Percentiles rank a stretch among this genome's conserved stretches.
phyloP scores from a whole-genome alignment of 2,113 vertebrate genomes.

The Puffinus mauretanicus region DNA sequence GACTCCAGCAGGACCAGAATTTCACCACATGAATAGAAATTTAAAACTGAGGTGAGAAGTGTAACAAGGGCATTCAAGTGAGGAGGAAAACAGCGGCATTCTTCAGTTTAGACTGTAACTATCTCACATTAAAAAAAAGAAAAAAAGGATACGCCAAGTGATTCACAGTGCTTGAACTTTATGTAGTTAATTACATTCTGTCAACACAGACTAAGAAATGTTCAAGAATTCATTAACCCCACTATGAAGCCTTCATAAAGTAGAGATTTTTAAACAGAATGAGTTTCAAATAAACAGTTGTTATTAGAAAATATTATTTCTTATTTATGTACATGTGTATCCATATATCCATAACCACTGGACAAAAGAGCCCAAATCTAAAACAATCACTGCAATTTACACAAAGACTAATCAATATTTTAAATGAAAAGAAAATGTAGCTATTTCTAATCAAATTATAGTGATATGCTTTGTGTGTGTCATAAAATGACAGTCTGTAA shows the following conservation, averaged over 20 bases:
- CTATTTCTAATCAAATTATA: background rate
- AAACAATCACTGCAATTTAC: background rate
- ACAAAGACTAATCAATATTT: background rate
- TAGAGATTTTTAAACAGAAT: background rate
- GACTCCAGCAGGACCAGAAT: background rate
- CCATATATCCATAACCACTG: background rate
- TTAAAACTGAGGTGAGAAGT: background rate
- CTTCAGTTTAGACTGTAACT: background rate
- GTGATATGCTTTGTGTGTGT: background rate
- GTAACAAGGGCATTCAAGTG: background rate
- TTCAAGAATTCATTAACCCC: background rate
- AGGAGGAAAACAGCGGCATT: background rate
- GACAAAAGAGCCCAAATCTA: background rate
- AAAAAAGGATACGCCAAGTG: background rate
- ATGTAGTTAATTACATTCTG: background rate
- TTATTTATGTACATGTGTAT: background rate
- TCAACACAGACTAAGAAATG: background rate
- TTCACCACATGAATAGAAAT: background rate
- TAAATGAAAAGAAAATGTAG: background rate
- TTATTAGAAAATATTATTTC: background rate
- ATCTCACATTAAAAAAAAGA: background rate
- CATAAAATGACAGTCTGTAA: background rate
- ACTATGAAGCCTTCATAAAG: background rate
- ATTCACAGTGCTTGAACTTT: background rate
- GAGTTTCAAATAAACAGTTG: background rate